Evolutionary conservation across 2,113 vertebrate species (phyloP), one percentile per base, ranked within the genome.

Genomic region (Halcyon senegalensis): DNA sequence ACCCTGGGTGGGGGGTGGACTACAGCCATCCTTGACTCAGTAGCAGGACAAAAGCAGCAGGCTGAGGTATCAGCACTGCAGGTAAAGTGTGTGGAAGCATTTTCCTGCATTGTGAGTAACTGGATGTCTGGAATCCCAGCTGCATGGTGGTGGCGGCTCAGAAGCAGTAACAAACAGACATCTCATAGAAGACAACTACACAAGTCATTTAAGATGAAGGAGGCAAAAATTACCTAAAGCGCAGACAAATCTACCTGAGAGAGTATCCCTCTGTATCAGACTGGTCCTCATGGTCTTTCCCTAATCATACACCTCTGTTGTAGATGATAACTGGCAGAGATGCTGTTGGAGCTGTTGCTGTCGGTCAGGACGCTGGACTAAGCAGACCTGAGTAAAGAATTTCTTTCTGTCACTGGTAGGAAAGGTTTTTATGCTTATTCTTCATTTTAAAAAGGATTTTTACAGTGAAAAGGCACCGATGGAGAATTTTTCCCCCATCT

Each of bases 71-170:
- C 33, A 58, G 35, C 48, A 44, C 16, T 13, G 13, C 46, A 39
- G 48, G 16, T 43, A 25, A 63, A 24, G 37, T n/a, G 41, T 30
- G 23, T 43, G 35, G 80, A 68, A 80, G 13, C 27, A 44, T 43
- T 43, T 68, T 62, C 20, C 27, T 56, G n/a, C 14, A 12, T 16
- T 37, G 18, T 0, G 2, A 28, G 13, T 62, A 67, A 41, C 30
- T 7, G 30, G 31, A 35, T 21, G 23, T 30, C 25, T 33, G 46
- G 55, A 37, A 31, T 43, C 60, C 33, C 33, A 35, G 23, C 27
- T 0, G 1, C 1, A 5, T 25, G 72, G 48, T 1, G 3, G 18
- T 25, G 50, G 19, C 1, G 1, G 28, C 51, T 55, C 46, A 43
- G 67, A 55, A 79, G 68, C 48, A 50, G 2, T 39, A 37, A 14